Conservation (phyloP, 1,140 invertebrate species). For the Chlorops oryzae region DNA sequence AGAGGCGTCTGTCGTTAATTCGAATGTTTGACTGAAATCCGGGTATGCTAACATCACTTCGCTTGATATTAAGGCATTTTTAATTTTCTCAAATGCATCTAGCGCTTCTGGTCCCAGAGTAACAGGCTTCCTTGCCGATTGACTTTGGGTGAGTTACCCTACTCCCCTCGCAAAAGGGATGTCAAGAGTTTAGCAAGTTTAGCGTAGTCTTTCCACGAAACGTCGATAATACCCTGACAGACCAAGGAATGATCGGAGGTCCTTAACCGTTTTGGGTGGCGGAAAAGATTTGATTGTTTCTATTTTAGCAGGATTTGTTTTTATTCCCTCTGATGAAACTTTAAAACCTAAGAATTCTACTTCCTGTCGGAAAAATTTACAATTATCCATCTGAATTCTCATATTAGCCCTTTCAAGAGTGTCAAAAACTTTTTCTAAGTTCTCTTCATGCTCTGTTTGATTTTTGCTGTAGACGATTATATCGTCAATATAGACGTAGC, state of each 20-base stretch:
- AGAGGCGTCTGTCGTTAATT: too few species aligned
- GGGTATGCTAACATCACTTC: too few species aligned
- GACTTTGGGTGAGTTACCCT: conserved; percentile 9
- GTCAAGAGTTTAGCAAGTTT: too few species aligned
- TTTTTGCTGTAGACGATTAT: conserved; percentile 5
- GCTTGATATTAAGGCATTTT: too few species aligned
- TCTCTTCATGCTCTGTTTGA: conserved; percentile 25
- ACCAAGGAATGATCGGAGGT: conserved; percentile 20
- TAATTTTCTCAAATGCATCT: too few species aligned
- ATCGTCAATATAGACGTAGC: conserved; percentile 11
- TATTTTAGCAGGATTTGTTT: conserved; percentile 16
- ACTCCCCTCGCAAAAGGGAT: conserved; percentile 14
- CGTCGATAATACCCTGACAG: conserved; percentile 29
- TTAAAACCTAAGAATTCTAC: conserved; percentile 18
- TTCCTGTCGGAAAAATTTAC: conserved; percentile 25
- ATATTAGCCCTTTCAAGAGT: conserved; percentile 22
- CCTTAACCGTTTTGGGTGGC: conserved; percentile 11
- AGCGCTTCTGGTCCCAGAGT: background rate
- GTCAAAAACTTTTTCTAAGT: conserved; percentile 36
- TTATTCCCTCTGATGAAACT: conserved; percentile 14
- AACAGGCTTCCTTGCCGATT: conserved; percentile 2
- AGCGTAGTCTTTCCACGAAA: too few species aligned
- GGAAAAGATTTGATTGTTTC: conserved; percentile 12
- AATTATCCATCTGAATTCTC: conserved; percentile 25
- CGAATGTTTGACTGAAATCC: too few species aligned